Base-by-base conservation (phyloP, 2,888 invertebrate genomes). In the Physocephala rufipes region DNA sequence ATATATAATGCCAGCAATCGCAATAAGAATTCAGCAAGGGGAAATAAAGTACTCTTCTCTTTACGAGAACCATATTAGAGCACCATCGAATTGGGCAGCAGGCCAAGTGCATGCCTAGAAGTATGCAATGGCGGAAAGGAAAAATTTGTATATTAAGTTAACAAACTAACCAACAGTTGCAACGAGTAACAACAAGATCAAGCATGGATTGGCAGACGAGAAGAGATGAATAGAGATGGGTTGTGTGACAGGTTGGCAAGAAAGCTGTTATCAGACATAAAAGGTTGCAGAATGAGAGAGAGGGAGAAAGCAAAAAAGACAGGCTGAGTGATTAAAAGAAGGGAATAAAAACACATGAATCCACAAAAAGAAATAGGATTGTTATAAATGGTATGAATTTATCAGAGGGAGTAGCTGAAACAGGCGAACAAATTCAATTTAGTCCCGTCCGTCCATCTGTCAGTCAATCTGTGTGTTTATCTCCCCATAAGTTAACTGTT, bases 41-140 rank as follows among this genome's bases (percentile, higher is more conserved):
- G 13, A 24, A 55, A 24, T 55, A 15, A 13, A n/a, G 55, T 19
- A 55, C 4, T 15, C 24, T 15, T 26, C 16, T 55, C 12, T 55
- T n/a, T n/a, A n/a, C n/a, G n/a, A 26, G 13, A 16, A 2, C 7
- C 19, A 9, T 55, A 15, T 55, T 16, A n/a, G 21, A 19, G 28
- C 24, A 15, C 24, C 13, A 36, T 9, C 36, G 36, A 36, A 4
- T 28, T 58, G 58, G 58, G 58, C 58, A 58, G 58, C 58, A 58
- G 58, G 24, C 58, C 58, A 28, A 28, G 2, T 5, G 26, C 58
- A 16, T 12, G 26, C 58, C 7, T 58, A 7, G 26, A 58, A 58
- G 15, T 24, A 58, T 28, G 58, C 58, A 58, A 28, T 21, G 51
- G n/a, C n/a, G n/a, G 4, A 58, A 58, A 58, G 28, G 58, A 15